Evolutionary conservation across 2,113 vertebrate species (phyloP).

Genomic region (Taxidea taxus): DNA sequence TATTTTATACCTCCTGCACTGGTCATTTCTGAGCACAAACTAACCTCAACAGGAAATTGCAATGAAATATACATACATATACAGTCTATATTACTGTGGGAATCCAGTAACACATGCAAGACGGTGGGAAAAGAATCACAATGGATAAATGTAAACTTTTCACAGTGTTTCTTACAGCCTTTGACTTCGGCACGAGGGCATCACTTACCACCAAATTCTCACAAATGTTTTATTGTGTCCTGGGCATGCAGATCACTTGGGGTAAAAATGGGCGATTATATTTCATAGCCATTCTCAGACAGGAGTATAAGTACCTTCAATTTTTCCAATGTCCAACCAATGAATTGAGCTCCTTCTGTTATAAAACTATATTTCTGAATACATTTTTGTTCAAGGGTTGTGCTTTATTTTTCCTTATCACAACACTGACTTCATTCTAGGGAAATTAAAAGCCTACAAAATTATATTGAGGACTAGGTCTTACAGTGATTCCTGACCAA

Average conservation of each 20-base stretch:
- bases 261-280: slow-evolving; percentile 75
- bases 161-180: slow-evolving; percentile 85
- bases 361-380: slow-evolving; percentile 3
- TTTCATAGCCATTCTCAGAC: slow-evolving; percentile 76
- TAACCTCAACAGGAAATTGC: slow-evolving; percentile 60
- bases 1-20: not conserved
- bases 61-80: slow-evolving; percentile 77
- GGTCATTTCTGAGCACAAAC: slow-evolving; percentile 75
- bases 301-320: slow-evolving; percentile 64
- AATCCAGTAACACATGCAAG: slow-evolving; percentile 80
- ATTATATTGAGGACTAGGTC: slow-evolving; percentile 72
- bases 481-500: slow-evolving; percentile 58
- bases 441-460: slow-evolving; percentile 60
- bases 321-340: slow-evolving; percentile 67
- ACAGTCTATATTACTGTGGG: slow-evolving; percentile 69
- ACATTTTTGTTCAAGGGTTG: slow-evolving; percentile 41
- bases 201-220: slow-evolving; percentile 81
- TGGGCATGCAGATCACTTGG: slow-evolving; percentile 80
- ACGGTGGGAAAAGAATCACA: slow-evolving; percentile 68
- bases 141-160: slow-evolving; percentile 77
- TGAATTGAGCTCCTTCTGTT: slow-evolving; percentile 50
- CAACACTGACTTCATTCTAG: slow-evolving; percentile 63
- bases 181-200: slow-evolving; percentile 80
- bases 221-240: slow-evolving; percentile 81
- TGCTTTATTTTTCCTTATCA: slow-evolving; percentile 72